Conservation (phyloP, 2,797 vertebrate genomes). For the Myotis findleyi region DNA sequence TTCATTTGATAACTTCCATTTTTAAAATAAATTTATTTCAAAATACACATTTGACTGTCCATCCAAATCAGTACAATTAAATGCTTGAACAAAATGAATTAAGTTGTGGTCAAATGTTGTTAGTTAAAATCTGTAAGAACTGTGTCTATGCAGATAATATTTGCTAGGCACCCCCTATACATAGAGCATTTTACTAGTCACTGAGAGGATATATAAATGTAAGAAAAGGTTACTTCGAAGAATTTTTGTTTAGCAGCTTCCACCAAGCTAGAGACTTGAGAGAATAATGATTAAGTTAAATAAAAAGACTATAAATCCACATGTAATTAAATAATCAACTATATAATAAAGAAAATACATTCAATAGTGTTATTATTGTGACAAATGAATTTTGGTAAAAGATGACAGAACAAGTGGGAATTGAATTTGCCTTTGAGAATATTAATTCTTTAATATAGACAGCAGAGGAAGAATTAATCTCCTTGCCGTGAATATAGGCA, state of each 20-base stretch:
- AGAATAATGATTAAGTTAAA: neutral
- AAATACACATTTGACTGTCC: neutral
- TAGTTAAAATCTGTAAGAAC: neutral
- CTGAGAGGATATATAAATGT: neutral
- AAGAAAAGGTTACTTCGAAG: neutral
- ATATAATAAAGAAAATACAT: neutral
- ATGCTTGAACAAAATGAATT: neutral
- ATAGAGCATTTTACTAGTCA: neutral
- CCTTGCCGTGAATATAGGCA: neutral
- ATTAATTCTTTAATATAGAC: neutral
- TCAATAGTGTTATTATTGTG: neutral
- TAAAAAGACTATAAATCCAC: neutral
- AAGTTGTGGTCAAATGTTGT: neutral
- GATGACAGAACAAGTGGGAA: neutral
- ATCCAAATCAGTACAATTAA: conserved; percentile 20
- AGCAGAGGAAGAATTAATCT: neutral
- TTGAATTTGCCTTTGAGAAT: neutral
- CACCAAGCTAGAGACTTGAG: neutral
- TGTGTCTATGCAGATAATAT: neutral
- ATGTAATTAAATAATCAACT: neutral
- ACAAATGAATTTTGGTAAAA: neutral
- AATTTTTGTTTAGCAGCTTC: neutral
- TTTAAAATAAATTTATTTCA: neutral
- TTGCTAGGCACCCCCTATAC: neutral
- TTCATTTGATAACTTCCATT: conserved; percentile 51